A percentile compares a stretch with the other conserved stretches of the same genome.
These are phyloP conservation scores for Heliconius hewitsoni DNA, from an alignment of 1,140 invertebrate genomes.

Conservation along the genomic window DNA sequence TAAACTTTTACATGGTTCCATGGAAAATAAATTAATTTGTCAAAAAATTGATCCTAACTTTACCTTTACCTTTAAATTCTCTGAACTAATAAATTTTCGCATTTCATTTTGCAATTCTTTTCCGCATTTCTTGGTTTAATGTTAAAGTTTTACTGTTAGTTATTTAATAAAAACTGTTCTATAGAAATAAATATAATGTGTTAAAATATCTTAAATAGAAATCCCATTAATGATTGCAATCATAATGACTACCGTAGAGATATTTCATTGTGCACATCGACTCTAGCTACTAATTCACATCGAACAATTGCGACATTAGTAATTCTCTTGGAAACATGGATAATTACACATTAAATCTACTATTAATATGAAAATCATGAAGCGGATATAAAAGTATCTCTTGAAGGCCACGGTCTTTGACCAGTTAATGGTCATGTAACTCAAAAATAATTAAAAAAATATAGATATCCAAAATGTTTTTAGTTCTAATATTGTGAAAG, in stretches of 20 bases:
- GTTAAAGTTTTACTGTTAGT: too few species aligned
- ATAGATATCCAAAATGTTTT: too few species aligned
- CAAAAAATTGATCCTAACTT: too few species aligned
- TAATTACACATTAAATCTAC: background rate
- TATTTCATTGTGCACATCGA: background rate
- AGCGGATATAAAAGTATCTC: background rate
- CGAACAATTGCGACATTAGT: background rate
- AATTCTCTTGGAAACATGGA: background rate
- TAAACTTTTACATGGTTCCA: too few species aligned
- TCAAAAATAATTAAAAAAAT: background rate
- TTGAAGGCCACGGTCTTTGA: background rate
- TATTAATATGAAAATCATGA: conserved; percentile 7
- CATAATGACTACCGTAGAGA: background rate
- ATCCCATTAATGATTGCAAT: background rate
- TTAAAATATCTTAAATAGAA: background rate
- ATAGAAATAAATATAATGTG: background rate
- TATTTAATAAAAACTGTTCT: background rate
- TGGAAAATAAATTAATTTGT: too few species aligned
- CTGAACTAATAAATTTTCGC: too few species aligned
- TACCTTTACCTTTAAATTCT: too few species aligned
- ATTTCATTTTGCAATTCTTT: too few species aligned
- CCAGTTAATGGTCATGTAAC: background rate
- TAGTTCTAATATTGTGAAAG: too few species aligned
- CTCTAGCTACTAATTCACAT: background rate
- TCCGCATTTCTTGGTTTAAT: too few species aligned